Evolutionary conservation across 2,113 vertebrate species (phyloP).

Genomic region (Pampusana beccarii): DNA sequence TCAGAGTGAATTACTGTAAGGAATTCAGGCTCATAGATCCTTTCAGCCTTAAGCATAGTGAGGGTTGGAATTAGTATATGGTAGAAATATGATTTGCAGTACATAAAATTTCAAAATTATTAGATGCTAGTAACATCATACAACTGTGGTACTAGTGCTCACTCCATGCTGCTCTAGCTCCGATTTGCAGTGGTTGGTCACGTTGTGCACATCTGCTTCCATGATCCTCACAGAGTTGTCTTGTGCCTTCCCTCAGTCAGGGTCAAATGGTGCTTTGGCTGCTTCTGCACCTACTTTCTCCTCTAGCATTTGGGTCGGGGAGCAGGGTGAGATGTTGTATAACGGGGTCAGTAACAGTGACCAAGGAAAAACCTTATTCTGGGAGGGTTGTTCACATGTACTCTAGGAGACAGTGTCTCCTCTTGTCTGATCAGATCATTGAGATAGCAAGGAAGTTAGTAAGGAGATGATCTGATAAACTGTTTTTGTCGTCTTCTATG

Average conservation of each 20-base stretch:
- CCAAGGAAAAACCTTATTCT: neutral
- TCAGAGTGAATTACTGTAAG: neutral
- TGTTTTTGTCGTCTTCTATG: neutral
- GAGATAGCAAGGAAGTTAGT: neutral
- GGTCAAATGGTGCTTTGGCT: neutral
- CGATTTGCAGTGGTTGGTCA: neutral
- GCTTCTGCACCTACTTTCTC: neutral
- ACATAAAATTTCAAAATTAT: neutral
- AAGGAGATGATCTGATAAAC: neutral
- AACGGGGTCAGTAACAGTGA: neutral
- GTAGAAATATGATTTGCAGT: neutral
- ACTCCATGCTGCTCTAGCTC: neutral
- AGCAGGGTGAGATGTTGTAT: neutral
- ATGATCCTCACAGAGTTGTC: rapidly evolving
- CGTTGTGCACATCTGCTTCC: neutral
- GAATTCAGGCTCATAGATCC: neutral
- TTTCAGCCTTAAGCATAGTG: neutral
- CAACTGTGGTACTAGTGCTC: neutral
- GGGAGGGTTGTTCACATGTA: neutral
- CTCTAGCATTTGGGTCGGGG: neutral
- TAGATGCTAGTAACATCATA: neutral
- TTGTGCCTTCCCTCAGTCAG: neutral
- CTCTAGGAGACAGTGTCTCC: neutral
- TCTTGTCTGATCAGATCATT: neutral
- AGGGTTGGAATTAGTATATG: neutral